Percentiles rank a stretch among this genome's conserved stretches.
phyloP scores from a whole-genome alignment of 1,140 invertebrate genomes.

The Conopomorpha cramerella region DNA sequence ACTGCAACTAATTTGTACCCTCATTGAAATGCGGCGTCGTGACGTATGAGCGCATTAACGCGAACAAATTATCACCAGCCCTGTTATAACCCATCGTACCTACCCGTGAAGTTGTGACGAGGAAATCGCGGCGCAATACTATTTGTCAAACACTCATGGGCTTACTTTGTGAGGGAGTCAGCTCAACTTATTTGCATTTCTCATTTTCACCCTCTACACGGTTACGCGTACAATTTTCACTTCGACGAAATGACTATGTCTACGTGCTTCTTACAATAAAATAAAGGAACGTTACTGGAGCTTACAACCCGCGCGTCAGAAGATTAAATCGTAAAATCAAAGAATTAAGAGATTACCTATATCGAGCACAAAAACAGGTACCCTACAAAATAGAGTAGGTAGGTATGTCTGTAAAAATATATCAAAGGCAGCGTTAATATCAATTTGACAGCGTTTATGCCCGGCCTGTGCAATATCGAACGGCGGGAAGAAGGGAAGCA shows the following conservation, averaged over 20 bases:
- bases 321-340: too few species aligned
- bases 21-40: too few species aligned
- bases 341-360: too few species aligned
- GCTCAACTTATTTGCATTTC: constrained; percentile 41
- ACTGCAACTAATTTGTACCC: too few species aligned
- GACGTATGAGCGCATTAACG: too few species aligned
- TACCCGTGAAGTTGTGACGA: not conserved
- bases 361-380: too few species aligned
- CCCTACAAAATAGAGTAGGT: too few species aligned
- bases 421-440: too few species aligned
- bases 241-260: constrained; percentile 11
- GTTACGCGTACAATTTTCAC: constrained; percentile 26
- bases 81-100: too few species aligned
- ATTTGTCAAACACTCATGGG: constrained; percentile 33
- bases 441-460: too few species aligned
- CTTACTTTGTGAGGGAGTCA: constrained; percentile 20
- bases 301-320: not conserved
- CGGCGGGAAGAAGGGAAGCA: constrained; percentile 27
- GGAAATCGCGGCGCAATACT: constrained; percentile 24
- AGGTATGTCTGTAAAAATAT: too few species aligned
- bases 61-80: too few species aligned
- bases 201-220: constrained; percentile 42
- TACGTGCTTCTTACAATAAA: constrained; percentile 8
- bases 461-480: constrained; percentile 32
- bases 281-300: not conserved